Conservation (phyloP, 2,113 vertebrate species). For the Notiomystis cincta region DNA sequence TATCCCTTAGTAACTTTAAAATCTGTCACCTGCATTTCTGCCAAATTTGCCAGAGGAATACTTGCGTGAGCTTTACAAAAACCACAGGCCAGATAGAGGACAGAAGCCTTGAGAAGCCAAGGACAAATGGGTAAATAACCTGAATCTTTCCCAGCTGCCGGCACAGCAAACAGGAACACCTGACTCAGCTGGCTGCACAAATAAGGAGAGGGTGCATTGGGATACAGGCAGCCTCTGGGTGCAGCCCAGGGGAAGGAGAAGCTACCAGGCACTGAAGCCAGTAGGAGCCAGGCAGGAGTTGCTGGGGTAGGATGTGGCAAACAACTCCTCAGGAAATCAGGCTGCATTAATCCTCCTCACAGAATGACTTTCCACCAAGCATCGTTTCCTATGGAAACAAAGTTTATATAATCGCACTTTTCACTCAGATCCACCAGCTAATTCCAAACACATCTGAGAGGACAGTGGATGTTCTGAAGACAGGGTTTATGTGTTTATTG, state of each 20-base stretch:
- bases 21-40: neutral
- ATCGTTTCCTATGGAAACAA: neutral
- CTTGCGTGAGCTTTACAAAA: neutral
- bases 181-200: neutral
- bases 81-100: neutral
- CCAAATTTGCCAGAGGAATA: neutral
- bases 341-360: neutral
- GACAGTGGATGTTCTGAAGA: neutral
- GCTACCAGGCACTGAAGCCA: accelerated
- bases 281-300: neutral
- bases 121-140: neutral
- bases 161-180: neutral
- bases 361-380: neutral
- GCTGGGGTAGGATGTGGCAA: neutral
- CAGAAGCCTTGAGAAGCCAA: neutral
- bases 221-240: neutral
- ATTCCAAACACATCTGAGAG: neutral
- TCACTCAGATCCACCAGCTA: neutral
- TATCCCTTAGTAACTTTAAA: neutral
- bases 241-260: neutral
- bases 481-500: neutral
- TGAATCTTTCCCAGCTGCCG: neutral
- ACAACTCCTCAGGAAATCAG: neutral
- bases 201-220: accelerated
- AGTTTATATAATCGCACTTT: conserved; percentile 16